Base-by-base conservation (phyloP, 1,140 invertebrate genomes). In the Hirudo medicinalis region DNA sequence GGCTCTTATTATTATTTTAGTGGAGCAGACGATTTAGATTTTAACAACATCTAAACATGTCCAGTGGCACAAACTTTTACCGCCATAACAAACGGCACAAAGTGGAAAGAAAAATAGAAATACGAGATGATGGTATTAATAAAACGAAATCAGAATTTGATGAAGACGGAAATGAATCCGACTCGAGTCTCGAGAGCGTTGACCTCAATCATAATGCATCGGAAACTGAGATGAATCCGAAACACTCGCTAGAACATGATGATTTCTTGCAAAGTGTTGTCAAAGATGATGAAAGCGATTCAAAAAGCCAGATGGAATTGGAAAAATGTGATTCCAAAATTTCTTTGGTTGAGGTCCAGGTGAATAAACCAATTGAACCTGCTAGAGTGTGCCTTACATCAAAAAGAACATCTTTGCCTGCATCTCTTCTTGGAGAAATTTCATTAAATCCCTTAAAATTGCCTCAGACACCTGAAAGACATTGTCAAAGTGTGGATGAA, bases 171-270 rank as follows among this genome's bases (percentile, higher is more conserved):
- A 43, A 68, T 5, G 36, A 32, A 19, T 68, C 55, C 5, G 55
- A 71, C n/a, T 66, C n/a, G 27, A 71, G 55, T n/a, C 54, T 63
- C 22, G 55, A 68, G 17, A 63, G 71, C 20, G 71, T 70, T 40
- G 69, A 70, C 49, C 29, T 70, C 3, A 53, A 63, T 32, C 22
- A 25, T 57, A 57, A 20, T 25, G 29, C 57, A 25, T 63, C 57
- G 57, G 57, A 63, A 63, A 19, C 57, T 13, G 57, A 63, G 15
- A 63, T 32, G 57, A 13, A 25, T 63, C 17, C 57, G 1, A 63
- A 32, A 22, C 22, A 63, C 2, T 25, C 22, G 8, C 57, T 63
- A 13, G 29, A 22, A 63, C 3, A 13, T 63, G 57, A 63, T 63
- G 57, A 63, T 32, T 22, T 25, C 8, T 17, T 15, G 43, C 43